A percentile compares a stretch with the other conserved stretches of the same genome.
phyloP scores from a whole-genome alignment of 2,113 vertebrate genomes.

The Aleadryas rufinucha region DNA sequence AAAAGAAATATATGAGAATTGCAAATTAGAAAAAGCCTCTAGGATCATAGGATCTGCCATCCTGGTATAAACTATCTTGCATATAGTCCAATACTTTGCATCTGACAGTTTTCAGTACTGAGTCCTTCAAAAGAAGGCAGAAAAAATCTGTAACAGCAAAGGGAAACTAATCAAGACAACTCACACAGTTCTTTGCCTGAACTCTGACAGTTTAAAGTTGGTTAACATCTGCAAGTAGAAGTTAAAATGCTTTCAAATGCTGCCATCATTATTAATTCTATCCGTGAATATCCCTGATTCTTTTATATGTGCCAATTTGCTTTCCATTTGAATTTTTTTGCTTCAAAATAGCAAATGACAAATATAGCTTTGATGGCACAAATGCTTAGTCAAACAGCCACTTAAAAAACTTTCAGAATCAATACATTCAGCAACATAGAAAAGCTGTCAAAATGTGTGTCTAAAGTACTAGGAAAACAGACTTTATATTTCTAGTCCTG shows the following conservation, averaged over 20 bases:
- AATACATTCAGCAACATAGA: not conserved
- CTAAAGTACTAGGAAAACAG: not conserved
- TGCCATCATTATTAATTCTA: not conserved
- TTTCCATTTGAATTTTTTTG: not conserved
- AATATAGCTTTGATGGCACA: not conserved
- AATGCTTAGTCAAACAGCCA: not conserved
- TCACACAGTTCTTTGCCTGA: not conserved
- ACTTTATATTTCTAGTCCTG: not conserved
- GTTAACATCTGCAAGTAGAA: not conserved
- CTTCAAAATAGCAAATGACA: not conserved
- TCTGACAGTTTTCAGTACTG: not conserved
- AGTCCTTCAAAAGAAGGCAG: not conserved
- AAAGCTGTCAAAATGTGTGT: not conserved
- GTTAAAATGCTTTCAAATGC: not conserved
- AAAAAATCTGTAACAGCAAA: not conserved
- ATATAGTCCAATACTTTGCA: not conserved
- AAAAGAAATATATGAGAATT: not conserved
- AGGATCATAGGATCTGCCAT: not conserved
- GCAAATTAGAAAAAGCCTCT: constrained; percentile 8
- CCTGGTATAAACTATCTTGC: not conserved
- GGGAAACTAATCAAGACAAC: not conserved
- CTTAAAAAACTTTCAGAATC: not conserved
- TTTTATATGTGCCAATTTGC: not conserved
- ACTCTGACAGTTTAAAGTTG: not conserved
- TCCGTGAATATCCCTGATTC: not conserved